Evolutionary conservation across 2,888 invertebrate species (phyloP), one percentile per base, ranked within the genome.

Genomic region (Drosophila yooni): DNA sequence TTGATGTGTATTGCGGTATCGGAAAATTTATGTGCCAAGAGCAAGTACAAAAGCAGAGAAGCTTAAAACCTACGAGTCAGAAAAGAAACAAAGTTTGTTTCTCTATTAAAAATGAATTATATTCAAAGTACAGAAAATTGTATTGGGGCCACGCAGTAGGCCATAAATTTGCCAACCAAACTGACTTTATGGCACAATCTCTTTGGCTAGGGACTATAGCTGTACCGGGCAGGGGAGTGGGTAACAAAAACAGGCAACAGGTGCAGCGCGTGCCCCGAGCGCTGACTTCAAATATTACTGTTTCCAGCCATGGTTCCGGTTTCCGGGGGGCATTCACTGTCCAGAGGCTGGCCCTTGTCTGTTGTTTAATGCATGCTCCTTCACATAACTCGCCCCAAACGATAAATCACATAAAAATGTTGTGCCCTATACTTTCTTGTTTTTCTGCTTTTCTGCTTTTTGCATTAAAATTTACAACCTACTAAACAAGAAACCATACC

Each of bases 31-130:
- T 86, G 83, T 46, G 51, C 31, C 57, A 51, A 36, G 38, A 11
- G 40, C 48, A 53, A 62, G 52, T 40, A 36, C 13, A 43, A 34
- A 25, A 50, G 48, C 11, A 21, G 3, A 38, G 18, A 50, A 59
- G 48, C 21, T 29, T 13, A 25, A 50, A 60, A 50, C 5, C 33
- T n/a, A 29, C 33, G 58, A 58, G 56, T 64, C 40, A 46, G 40
- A 52, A 58, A 69, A 59, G 52, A 68, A 79, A 59, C 60, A 75
- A 75, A 81, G 74, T 83, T 79, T 81, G 76, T 70, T 76, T 87
- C 89, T 89, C 82, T 86, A 86, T 86, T 86, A 86, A 86, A 89
- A 76, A 86, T 86, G 87, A 86, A 89, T 86, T 86, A 86, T 86
- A 87, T 79, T 76, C 88, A 75, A 69, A 68, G 52, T 63, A 68